phyloP scores from a whole-genome alignment of 2,113 vertebrate genomes.

The Cromileptes altivelis region DNA sequence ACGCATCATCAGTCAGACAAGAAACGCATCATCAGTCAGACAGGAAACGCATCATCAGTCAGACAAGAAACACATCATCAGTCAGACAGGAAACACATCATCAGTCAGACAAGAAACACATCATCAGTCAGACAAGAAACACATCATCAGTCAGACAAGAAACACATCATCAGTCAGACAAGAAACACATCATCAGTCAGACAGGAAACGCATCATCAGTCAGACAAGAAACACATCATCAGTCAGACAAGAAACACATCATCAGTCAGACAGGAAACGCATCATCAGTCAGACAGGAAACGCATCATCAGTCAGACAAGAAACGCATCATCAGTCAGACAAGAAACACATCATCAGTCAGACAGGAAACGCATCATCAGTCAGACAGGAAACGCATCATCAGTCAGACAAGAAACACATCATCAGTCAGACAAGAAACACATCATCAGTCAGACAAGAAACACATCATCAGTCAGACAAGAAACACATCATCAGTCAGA shows the following conservation, averaged over 20 bases:
- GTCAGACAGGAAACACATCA: background rate
- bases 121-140: conserved; percentile 16
- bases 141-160: background rate
- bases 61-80: background rate
- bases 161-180: background rate
- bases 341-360: no score
- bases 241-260: conserved; percentile 2
- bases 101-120: background rate
- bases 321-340: background rate
- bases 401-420: background rate
- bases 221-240: no score
- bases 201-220: conserved; percentile 7
- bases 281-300: background rate
- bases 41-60: background rate
- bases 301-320: background rate
- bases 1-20: no score
- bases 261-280: background rate
- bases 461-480: no score
- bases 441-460: conserved; percentile 1
- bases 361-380: background rate
- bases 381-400: conserved; percentile 3
- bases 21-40: background rate
- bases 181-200: background rate
- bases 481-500: background rate
- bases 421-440: background rate